Percentiles rank a stretch among this genome's conserved stretches.
phyloP scores from a whole-genome alignment of 2,888 invertebrate genomes.

The Papilio demoleus region DNA sequence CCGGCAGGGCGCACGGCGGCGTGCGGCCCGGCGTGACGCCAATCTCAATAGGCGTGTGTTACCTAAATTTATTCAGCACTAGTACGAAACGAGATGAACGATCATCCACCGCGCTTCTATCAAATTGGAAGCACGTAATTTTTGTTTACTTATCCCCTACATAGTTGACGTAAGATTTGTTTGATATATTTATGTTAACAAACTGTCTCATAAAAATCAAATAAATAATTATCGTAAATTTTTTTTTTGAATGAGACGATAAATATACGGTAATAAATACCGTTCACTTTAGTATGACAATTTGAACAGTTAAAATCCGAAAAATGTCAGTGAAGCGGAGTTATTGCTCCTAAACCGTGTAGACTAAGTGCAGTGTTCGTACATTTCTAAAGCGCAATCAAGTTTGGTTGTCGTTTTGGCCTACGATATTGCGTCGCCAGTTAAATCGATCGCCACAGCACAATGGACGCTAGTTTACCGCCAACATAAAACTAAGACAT shows the following conservation, averaged over 20 bases:
- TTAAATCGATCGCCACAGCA: constrained; percentile 66
- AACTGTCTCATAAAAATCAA: not conserved
- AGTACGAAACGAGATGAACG: constrained; percentile 36
- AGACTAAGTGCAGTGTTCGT: constrained; percentile 52
- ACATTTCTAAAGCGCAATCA: constrained; percentile 63
- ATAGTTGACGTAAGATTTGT: not conserved
- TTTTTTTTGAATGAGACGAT: too few relatives aligned
- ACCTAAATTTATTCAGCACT: constrained; percentile 67
- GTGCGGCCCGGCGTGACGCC: constrained; percentile 55
- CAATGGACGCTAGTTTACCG: constrained; percentile 72
- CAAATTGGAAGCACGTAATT: constrained; percentile 33
- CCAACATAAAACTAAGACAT: constrained; percentile 70
- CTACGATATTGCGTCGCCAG: constrained; percentile 65
- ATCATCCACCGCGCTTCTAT: constrained; percentile 40
- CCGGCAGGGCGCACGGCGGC: constrained; percentile 50
- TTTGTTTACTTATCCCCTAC: constrained; percentile 11
- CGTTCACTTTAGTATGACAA: not conserved
- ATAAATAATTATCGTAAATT: too few relatives aligned
- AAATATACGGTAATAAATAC: not conserved
- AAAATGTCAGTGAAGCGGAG: constrained; percentile 49
- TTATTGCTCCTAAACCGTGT: constrained; percentile 46
- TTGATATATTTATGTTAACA: not conserved
- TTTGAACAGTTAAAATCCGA: constrained; percentile 42
- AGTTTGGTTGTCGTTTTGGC: constrained; percentile 64
- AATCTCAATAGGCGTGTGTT: constrained; percentile 65